These are phyloP conservation scores for Drosophila nigromelanica DNA, from an alignment of 1,140 invertebrate genomes.

Conservation along the genomic window DNA sequence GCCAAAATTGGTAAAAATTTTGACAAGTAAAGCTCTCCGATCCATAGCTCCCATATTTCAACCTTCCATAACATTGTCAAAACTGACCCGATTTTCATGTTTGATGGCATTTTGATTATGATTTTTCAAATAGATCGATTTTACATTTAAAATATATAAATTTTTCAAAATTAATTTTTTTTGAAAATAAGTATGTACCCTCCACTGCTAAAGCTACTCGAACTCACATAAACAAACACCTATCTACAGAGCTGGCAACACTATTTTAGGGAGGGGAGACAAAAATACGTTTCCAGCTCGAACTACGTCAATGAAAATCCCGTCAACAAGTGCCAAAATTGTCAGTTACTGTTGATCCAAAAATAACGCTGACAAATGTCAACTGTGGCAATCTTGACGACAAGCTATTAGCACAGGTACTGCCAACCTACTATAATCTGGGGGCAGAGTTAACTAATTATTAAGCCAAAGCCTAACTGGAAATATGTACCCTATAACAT, in stretches of 20 bases:
- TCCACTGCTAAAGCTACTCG: too few relatives aligned
- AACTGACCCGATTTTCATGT: too few relatives aligned
- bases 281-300: neutral
- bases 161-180: too few relatives aligned
- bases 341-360: conserved; percentile 4
- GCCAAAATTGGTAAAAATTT: too few relatives aligned
- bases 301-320: conserved; percentile 9
- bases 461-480: conserved; percentile 36
- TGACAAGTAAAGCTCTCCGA: too few relatives aligned
- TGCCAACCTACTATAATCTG: neutral
- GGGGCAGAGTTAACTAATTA: conserved; percentile 47
- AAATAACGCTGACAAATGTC: conserved; percentile 37
- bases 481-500: conserved; percentile 12
- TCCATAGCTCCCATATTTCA: too few relatives aligned
- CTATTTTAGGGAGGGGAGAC: neutral
- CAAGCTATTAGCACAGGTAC: conserved; percentile 16
- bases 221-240: neutral
- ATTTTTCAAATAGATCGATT: too few relatives aligned
- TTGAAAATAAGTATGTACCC: too few relatives aligned
- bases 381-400: conserved; percentile 23
- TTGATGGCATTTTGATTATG: too few relatives aligned
- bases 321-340: conserved; percentile 11
- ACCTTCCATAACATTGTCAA: too few relatives aligned
- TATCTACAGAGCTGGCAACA: too few relatives aligned
- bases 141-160: too few relatives aligned